These are phyloP conservation scores for Accipiter cooperii DNA, from an alignment of 2,113 vertebrate species.

Conservation along the genomic window DNA sequence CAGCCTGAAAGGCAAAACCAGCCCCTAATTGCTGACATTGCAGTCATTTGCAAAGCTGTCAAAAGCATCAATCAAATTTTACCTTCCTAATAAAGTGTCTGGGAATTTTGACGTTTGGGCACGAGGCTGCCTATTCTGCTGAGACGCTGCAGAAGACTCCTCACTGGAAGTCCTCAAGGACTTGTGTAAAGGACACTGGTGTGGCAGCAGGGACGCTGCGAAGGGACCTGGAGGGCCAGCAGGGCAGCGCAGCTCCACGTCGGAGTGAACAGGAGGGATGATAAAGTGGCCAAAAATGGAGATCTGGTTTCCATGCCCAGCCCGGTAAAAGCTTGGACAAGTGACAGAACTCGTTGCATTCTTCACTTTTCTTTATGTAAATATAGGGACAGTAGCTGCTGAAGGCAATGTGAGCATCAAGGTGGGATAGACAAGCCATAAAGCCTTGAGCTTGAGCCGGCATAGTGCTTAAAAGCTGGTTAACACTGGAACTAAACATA, in stretches of 20 bases:
- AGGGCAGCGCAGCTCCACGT: fast-evolving
- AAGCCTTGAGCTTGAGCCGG: not conserved
- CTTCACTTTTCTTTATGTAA: not conserved
- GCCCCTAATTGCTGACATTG: not conserved
- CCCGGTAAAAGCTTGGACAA: not conserved
- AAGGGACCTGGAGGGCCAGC: not conserved
- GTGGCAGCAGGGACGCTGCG: not conserved
- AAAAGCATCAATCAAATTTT: not conserved
- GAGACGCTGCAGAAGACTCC: not conserved
- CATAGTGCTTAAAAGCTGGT: not conserved
- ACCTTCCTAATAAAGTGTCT: not conserved
- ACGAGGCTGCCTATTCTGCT: not conserved
- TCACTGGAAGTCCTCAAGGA: not conserved
- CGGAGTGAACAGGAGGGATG: not conserved
- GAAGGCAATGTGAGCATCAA: not conserved
- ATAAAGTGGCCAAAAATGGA: not conserved
- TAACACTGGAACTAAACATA: not conserved
- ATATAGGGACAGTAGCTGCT: not conserved
- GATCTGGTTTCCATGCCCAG: not conserved
- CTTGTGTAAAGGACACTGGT: not conserved
- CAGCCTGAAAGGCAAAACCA: not conserved
- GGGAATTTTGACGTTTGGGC: not conserved
- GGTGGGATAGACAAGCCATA: not conserved
- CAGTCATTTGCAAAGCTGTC: not conserved
- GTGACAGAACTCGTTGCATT: fast-evolving